phyloP scores from a whole-genome alignment of 2,113 vertebrate species.

The Callionymus lyra region DNA sequence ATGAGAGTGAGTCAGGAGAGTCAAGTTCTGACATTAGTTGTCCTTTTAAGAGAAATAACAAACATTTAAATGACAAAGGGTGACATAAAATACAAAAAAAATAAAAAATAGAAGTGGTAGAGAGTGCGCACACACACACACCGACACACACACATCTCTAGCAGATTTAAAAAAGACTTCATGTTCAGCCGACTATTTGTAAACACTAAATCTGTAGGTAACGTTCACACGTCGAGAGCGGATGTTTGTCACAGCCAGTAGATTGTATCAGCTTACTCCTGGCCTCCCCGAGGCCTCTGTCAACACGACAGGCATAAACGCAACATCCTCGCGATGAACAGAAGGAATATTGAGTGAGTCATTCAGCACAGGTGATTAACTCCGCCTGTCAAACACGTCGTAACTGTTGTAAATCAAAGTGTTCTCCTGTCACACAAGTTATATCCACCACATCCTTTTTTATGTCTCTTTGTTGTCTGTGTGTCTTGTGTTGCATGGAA shows the following conservation, averaged over 20 bases:
- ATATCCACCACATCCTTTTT: too few species aligned
- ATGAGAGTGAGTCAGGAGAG: too few species aligned
- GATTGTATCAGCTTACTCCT: constrained; percentile 33
- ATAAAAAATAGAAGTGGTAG: too few species aligned
- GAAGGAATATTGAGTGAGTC: constrained; percentile 36
- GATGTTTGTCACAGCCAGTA: constrained; percentile 1
- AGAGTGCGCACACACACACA: too few species aligned
- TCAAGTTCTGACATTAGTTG: too few species aligned
- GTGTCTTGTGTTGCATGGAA: neutral
- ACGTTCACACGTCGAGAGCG: neutral
- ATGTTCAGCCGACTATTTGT: too few species aligned
- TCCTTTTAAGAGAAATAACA: too few species aligned
- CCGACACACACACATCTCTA: too few species aligned
- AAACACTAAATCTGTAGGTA: neutral
- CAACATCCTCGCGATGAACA: constrained; percentile 19
- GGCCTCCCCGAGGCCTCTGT: constrained; percentile 36
- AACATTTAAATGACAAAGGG: too few species aligned
- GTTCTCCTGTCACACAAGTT: too few species aligned
- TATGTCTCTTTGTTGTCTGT: neutral
- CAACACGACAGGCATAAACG: constrained; percentile 26
- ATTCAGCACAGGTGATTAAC: constrained; percentile 31
- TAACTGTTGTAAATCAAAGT: too few species aligned
- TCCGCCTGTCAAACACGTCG: constrained; percentile 7
- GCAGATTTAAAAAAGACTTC: neutral
- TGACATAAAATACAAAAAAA: too few species aligned